Evolutionary conservation across 1,140 invertebrate genomes (phyloP).

Genomic region (Halyomorpha halys): DNA sequence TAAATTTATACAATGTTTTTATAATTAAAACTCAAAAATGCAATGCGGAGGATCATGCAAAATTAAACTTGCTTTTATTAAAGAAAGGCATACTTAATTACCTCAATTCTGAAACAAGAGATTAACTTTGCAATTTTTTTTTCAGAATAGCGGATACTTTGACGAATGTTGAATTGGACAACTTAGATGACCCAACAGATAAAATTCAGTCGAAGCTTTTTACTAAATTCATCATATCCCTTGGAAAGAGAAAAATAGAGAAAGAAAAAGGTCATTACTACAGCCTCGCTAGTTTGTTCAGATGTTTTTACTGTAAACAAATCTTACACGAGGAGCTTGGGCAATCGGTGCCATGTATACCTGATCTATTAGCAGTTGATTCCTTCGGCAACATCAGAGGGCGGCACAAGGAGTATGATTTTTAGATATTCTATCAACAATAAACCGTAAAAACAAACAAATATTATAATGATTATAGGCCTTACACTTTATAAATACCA

Average conservation of each 20-base stretch:
- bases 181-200: conserved; percentile 65
- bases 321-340: conserved; percentile 32
- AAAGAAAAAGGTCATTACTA: conserved; percentile 63
- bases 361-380: conserved; percentile 27
- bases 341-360: conserved; percentile 28
- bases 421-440: too few species aligned
- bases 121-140: conserved; percentile 28
- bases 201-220: conserved; percentile 72
- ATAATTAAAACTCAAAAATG: too few species aligned
- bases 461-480: too few species aligned
- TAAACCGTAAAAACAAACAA: too few species aligned
- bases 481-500: too few species aligned
- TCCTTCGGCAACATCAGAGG: conserved; percentile 28
- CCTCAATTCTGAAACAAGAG: too few species aligned
- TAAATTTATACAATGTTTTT: too few species aligned
- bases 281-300: conserved; percentile 59
- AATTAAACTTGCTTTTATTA: too few species aligned
- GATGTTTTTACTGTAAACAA: conserved; percentile 48
- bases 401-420: conserved; percentile 28
- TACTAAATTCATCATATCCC: conserved; percentile 65
- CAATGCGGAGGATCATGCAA: too few species aligned
- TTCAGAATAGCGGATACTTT: conserved; percentile 64
- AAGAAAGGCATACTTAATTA: too few species aligned
- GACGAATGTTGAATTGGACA: conserved; percentile 65
- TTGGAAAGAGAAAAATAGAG: conserved; percentile 59